Evolutionary conservation across 2,888 invertebrate genomes (phyloP).

Genomic region (Microctonus brassicae): DNA sequence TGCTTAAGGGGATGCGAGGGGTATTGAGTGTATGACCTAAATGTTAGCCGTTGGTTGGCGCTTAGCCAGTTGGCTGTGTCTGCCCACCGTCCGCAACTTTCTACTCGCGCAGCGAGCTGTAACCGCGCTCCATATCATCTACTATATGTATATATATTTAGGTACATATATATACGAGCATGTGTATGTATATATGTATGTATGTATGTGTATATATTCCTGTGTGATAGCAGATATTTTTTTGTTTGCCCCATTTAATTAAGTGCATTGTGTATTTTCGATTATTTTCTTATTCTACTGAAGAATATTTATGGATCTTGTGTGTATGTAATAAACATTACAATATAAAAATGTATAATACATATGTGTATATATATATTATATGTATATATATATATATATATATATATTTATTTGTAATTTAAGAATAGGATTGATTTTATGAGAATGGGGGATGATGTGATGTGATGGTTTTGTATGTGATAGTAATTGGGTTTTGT

Average conservation of each 20-base stretch:
- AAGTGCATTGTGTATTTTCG: neutral
- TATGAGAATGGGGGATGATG: neutral
- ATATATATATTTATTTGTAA: no score
- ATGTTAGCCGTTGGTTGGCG: slow-evolving; percentile 59
- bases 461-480: neutral
- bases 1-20: neutral
- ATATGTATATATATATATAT: no score
- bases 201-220: no score
- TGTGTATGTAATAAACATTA: no score
- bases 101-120: slow-evolving; percentile 25
- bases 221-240: neutral
- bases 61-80: slow-evolving; percentile 59
- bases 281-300: neutral
- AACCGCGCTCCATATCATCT: slow-evolving; percentile 40
- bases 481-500: no score
- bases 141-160: slow-evolving; percentile 9
- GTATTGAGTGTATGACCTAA: slow-evolving; percentile 55
- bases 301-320: no score
- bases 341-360: no score
- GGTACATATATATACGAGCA: neutral
- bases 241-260: slow-evolving; percentile 9
- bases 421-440: neutral
- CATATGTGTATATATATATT: no score
- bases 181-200: no score
- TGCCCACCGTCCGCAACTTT: slow-evolving; percentile 44